Evolutionary conservation across 2,113 vertebrate species (phyloP).

Genomic region (Engystomops pustulosus): DNA sequence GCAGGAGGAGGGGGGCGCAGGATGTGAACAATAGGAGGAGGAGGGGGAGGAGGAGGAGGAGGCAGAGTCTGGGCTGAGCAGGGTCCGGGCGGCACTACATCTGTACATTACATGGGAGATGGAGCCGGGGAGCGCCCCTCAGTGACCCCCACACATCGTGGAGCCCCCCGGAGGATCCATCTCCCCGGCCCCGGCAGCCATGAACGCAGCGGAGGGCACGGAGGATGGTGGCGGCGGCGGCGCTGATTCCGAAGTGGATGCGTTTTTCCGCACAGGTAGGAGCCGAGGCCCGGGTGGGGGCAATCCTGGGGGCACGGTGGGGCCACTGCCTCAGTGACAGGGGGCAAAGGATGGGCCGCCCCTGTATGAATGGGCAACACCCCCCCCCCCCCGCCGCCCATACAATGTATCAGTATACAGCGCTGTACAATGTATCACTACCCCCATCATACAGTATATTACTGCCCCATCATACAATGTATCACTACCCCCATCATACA

Average conservation of each 20-base stretch:
- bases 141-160: constrained; percentile 65
- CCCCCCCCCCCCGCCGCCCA: not conserved
- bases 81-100: not conserved
- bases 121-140: constrained; percentile 60
- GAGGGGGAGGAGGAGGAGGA: constrained; percentile 14
- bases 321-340: not conserved
- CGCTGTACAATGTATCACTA: not conserved
- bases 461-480: no score
- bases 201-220: constrained; percentile 83
- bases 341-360: not conserved
- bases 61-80: constrained; percentile 2
- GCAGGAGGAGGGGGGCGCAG: constrained; percentile 30
- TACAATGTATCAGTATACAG: not conserved
- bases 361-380: not conserved
- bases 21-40: constrained; percentile 53
- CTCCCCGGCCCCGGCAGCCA: constrained; percentile 64
- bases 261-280: constrained; percentile 88
- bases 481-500: not conserved
- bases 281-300: constrained; percentile 49
- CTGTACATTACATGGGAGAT: not conserved
- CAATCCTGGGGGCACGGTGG: not conserved
- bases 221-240: constrained; percentile 84
- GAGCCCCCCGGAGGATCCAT: constrained; percentile 34
- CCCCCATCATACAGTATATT: not conserved
- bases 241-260: constrained; percentile 84